Percentiles rank a stretch among this genome's conserved stretches.
phyloP scores from a whole-genome alignment of 1,140 invertebrate genomes.

The Pissodes strobi region DNA sequence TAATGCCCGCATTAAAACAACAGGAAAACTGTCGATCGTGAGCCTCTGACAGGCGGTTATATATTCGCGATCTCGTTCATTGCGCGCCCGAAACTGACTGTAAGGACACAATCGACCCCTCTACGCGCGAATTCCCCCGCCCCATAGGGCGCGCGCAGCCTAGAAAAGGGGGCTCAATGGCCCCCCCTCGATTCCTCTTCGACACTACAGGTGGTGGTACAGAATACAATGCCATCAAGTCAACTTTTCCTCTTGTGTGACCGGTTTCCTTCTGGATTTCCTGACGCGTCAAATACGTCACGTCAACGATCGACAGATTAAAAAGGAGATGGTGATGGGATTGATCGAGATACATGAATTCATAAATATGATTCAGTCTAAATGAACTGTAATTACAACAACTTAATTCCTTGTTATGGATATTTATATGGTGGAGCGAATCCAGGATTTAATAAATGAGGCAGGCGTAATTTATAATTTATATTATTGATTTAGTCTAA shows the following conservation, averaged over 20 bases:
- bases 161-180: slow-evolving; percentile 1
- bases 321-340: no score
- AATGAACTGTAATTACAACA: no score
- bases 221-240: slow-evolving; percentile 27
- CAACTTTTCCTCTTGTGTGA: slow-evolving; percentile 28
- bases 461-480: no score
- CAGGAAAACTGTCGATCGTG: slow-evolving; percentile 32
- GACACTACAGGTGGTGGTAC: slow-evolving; percentile 50
- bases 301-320: no score
- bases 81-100: slow-evolving; percentile 48
- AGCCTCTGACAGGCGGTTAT: slow-evolving; percentile 45
- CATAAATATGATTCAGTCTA: no score
- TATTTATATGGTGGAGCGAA: no score
- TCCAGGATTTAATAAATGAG: no score
- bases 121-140: slow-evolving; percentile 38
- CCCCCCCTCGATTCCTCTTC: slow-evolving; percentile 17
- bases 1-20: slow-evolving; percentile 17
- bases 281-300: background rate
- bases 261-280: slow-evolving; percentile 8
- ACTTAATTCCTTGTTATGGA: no score
- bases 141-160: slow-evolving; percentile 40
- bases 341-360: no score
- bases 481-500: no score
- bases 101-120: slow-evolving; percentile 47
- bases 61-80: slow-evolving; percentile 47